Conservation (phyloP, 2,888 invertebrate species). For the Torymus texanus region DNA sequence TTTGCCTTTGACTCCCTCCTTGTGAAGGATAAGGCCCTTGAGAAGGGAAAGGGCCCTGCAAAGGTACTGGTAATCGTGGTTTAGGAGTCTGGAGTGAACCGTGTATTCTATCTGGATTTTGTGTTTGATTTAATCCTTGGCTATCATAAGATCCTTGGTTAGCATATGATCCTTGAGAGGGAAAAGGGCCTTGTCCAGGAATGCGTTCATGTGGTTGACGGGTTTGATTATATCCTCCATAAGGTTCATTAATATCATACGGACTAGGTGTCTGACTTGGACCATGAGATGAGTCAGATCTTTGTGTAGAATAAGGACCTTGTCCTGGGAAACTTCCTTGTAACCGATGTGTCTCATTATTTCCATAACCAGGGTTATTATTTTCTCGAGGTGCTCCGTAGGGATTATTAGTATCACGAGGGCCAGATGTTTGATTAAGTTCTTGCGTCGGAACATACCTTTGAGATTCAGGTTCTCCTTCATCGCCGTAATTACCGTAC, state of each 20-base stretch:
- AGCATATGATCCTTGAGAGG: background rate
- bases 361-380: background rate
- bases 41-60: too few relatives aligned
- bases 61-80: too few relatives aligned
- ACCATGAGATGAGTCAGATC: background rate
- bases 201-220: background rate
- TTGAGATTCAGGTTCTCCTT: background rate
- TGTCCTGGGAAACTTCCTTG: background rate
- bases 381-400: background rate
- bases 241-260: background rate
- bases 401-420: background rate
- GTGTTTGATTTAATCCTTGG: background rate
- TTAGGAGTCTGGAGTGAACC: background rate
- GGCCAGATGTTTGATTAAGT: background rate
- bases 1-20: background rate
- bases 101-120: background rate
- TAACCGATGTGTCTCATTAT: background rate
- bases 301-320: background rate
- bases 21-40: too few relatives aligned
- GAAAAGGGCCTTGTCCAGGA: background rate
- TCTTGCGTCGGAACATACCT: background rate
- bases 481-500: slow-evolving; percentile 5
- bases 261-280: background rate
- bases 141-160: background rate
- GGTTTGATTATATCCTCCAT: background rate